These are phyloP conservation scores for Suillia variegata DNA, from an alignment of 2,888 invertebrate genomes.

Conservation along the genomic window DNA sequence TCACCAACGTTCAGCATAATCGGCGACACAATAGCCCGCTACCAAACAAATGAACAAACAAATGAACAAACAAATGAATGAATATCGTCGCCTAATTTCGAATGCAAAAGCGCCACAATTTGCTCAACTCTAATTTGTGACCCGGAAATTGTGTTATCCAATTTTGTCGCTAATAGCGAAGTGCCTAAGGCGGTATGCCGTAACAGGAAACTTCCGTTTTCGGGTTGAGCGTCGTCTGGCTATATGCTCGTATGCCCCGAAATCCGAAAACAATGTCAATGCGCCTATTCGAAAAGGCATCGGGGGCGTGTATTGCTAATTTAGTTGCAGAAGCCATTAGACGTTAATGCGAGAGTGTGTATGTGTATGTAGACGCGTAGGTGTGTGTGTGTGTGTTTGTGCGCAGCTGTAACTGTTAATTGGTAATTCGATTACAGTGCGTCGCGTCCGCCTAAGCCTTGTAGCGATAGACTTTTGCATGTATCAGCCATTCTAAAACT, in stretches of 20 bases:
- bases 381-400: background rate
- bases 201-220: no score
- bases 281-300: no score
- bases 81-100: background rate
- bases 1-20: no score
- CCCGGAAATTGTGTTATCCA: conserved; percentile 36
- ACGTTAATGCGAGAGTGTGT: background rate
- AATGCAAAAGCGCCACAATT: no score
- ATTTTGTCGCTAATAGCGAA: conserved; percentile 26
- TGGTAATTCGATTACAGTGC: conserved; percentile 3
- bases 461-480: no score
- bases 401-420: background rate
- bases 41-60: no score
- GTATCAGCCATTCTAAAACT: no score
- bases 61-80: conserved; percentile 8
- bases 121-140: conserved; percentile 33
- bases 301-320: background rate
- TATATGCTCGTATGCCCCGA: no score
- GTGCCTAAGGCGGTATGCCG: no score
- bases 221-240: no score
- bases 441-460: background rate
- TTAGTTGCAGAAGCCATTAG: background rate
- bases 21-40: no score
- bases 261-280: no score
- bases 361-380: background rate